These are phyloP conservation scores for Mixornis gularis DNA, from an alignment of 2,113 vertebrate genomes.

Conservation along the genomic window DNA sequence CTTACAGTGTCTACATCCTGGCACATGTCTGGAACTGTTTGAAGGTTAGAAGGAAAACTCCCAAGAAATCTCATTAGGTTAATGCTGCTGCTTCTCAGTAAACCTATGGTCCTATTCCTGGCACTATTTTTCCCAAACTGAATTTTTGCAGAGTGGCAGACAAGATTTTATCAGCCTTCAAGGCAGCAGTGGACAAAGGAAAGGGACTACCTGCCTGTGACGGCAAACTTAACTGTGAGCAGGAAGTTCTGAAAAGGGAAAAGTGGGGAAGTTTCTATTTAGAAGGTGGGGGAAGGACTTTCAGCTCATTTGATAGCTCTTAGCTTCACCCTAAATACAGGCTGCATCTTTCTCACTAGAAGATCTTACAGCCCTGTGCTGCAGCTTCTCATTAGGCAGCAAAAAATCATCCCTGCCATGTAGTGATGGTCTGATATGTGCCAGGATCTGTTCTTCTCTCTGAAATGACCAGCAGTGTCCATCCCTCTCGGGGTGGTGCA, in stretches of 20 bases:
- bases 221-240: not conserved
- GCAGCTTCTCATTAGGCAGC: not conserved
- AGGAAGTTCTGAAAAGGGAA: not conserved
- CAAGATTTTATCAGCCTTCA: not conserved
- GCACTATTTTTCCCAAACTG: not conserved
- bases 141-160: not conserved
- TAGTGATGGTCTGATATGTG: not conserved
- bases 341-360: not conserved
- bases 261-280: not conserved
- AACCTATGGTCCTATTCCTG: not conserved
- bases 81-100: not conserved
- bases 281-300: not conserved
- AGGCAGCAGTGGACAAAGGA: not conserved
- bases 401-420: fast-evolving
- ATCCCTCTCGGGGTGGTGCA: fast-evolving
- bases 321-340: not conserved
- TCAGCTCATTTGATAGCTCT: not conserved
- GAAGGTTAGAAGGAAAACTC: not conserved
- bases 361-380: not conserved
- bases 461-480: not conserved
- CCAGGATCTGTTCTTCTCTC: not conserved
- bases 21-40: not conserved
- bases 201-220: not conserved
- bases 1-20: not conserved
- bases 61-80: not conserved